Base-by-base conservation (phyloP, 2,113 vertebrate species). In the Centropristis striata region DNA sequence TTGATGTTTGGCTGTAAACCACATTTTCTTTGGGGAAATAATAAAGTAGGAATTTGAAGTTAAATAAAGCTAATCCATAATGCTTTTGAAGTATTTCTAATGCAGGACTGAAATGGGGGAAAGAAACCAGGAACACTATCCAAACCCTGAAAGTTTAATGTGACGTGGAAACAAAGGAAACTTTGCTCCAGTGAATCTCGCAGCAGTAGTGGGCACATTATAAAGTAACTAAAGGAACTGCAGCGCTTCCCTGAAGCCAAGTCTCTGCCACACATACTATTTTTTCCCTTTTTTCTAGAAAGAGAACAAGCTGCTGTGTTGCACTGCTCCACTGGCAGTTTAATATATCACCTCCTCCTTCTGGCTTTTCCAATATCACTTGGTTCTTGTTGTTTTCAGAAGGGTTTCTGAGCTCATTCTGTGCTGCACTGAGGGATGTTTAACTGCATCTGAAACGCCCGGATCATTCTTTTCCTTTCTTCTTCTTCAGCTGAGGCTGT, bases 361-460 rank as follows among this genome's bases (percentile, higher is more conserved):
- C 79, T 71, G 63, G 85, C 86, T 81, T 83, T 85, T 86, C 71
- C 75, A 81, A 66, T 81, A 87, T 87, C 58, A 64, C 76, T 75
- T 57, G 55, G 73, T 73, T 81, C 47, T 64, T 81, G 51, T 85
- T 84, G 80, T 81, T 81, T 76, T 80, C 84, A 84, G 63, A 80
- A 37, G 39, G 46, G n/a, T 69, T 81, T 79, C 60, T 32, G 51
- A 80, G 70, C 75, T 71, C 79, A 59, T 69, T 83, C 47, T n/a
- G 63, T 61, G 51, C 61, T 25, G 63, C 61, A 73, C 76, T 84
- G 49, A 73, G 75, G 71, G 73, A 81, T 80, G 74, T 78, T 85
- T 70, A 90, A 76, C 57, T 8, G 53, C 70, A 63, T 80, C 73
- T 81, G 21, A 80, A 84, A 81, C 21, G 25, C 68, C 72, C 14